Evolutionary conservation across 2,888 invertebrate species (phyloP).

Genomic region (Carcina quercana): DNA sequence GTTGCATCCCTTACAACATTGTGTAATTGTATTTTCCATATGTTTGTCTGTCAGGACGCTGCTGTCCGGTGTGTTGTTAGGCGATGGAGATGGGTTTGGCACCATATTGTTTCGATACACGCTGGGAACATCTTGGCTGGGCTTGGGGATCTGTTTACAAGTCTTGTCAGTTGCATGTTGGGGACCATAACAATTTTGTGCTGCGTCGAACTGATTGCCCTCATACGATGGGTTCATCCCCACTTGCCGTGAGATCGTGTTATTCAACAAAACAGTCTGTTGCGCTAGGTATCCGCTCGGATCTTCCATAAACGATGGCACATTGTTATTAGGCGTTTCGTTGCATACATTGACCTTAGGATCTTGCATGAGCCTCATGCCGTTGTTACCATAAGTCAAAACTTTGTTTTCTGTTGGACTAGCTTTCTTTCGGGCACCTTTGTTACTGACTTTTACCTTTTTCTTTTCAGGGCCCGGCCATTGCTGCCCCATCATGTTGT

Average conservation of each 20-base stretch:
- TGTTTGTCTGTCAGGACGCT: conserved; percentile 55
- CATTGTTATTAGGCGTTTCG: conserved; percentile 64
- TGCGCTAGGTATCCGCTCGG: conserved; percentile 93
- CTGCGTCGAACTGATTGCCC: conserved; percentile 39
- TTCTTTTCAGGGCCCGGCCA: conserved; percentile 63
- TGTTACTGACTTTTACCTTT: conserved; percentile 73
- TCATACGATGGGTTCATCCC: conserved; percentile 52
- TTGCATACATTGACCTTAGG: conserved; percentile 58
- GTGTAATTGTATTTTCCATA: conserved; percentile 36
- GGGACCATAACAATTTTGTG: conserved; percentile 30
- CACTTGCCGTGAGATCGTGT: conserved; percentile 84
- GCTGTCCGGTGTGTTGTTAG: conserved; percentile 62
- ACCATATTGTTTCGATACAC: conserved; percentile 46
- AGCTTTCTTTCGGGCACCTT: conserved; percentile 68
- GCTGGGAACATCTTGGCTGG: conserved; percentile 37
- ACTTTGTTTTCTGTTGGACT: conserved; percentile 43
- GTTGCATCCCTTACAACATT: conserved; percentile 73
- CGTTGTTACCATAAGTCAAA: conserved; percentile 42
- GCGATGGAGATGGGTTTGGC: conserved; percentile 54
- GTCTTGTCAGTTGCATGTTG: conserved; percentile 45
- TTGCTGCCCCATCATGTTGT: conserved; percentile 61
- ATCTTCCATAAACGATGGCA: conserved; percentile 92
- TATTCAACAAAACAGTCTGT: conserved; percentile 90
- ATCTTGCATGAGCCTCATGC: conserved; percentile 47
- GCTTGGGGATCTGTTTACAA: conserved; percentile 28